phyloP scores from a whole-genome alignment of 2,797 vertebrate species.

The Lepus oiostolus region DNA sequence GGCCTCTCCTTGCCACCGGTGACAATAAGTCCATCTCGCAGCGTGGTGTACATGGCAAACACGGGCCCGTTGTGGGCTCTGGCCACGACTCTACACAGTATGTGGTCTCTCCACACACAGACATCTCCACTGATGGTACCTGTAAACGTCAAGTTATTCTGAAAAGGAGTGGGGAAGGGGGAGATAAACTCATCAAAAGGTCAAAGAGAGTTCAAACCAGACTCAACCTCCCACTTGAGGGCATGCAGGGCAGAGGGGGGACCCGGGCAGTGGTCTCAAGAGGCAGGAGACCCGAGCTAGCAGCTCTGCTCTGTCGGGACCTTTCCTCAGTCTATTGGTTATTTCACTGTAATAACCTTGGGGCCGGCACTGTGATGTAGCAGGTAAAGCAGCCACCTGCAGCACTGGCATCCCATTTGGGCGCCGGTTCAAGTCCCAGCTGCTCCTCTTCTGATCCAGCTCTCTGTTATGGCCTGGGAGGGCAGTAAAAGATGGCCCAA shows the following conservation, averaged over 20 bases:
- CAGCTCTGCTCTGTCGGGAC: not conserved
- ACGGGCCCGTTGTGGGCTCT: slow-evolving; percentile 99
- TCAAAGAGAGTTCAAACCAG: slow-evolving; percentile 53
- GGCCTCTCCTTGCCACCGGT: slow-evolving; percentile 99
- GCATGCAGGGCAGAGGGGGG: not conserved
- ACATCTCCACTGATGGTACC: slow-evolving; percentile 99
- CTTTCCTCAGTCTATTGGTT: not conserved
- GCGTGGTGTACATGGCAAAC: slow-evolving; percentile 99
- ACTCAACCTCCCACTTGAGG: slow-evolving; percentile 35
- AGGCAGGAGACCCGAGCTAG: not conserved
- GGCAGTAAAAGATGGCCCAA: too few relatives aligned
- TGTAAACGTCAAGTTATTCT: slow-evolving; percentile 99
- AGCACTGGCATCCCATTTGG: too few relatives aligned
- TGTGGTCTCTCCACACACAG: slow-evolving; percentile 98
- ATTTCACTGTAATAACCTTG: not conserved
- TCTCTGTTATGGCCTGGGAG: too few relatives aligned
- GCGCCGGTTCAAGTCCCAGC: too few relatives aligned
- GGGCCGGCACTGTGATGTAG: too few relatives aligned
- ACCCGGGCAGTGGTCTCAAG: too few relatives aligned
- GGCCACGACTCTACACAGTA: slow-evolving; percentile 97
- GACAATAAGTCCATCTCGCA: slow-evolving; percentile 97
- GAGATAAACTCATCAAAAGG: slow-evolving; percentile 85
- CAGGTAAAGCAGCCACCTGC: too few relatives aligned
- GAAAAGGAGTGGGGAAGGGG: slow-evolving; percentile 90
- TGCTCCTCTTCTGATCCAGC: too few relatives aligned